Percentiles rank a stretch among this genome's conserved stretches.
These are phyloP conservation scores for Coregonus suidteri DNA, from an alignment of 2,797 vertebrate genomes.

Conservation along the genomic window DNA sequence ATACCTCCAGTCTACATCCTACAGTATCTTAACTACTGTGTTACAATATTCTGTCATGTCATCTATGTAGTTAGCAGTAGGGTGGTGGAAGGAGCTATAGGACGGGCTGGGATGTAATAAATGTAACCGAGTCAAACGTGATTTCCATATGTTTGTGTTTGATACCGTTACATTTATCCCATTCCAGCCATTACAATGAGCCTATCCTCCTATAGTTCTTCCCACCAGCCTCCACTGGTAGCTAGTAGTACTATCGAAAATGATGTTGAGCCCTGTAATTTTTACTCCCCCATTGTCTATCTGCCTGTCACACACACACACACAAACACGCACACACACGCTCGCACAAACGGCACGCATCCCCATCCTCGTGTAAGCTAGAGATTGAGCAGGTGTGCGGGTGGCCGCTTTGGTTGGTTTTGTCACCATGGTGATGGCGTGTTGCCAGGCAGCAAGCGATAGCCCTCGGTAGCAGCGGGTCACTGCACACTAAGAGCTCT, in stretches of 20 bases:
- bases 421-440: constrained; percentile 27
- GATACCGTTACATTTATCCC: too few species aligned
- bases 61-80: not conserved
- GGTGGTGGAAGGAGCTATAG: not conserved
- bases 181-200: too few species aligned
- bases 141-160: too few species aligned
- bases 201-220: too few species aligned
- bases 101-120: too few species aligned
- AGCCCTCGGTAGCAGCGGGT: constrained; percentile 25
- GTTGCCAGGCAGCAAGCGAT: constrained; percentile 40
- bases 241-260: too few species aligned
- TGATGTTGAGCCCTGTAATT: too few species aligned
- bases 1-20: not conserved
- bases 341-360: not conserved
- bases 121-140: too few species aligned
- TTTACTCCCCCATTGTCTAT: not conserved
- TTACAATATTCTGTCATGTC: too few species aligned
- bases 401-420: constrained; percentile 53
- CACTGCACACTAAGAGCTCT: constrained; percentile 6
- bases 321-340: not conserved
- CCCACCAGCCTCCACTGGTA: too few species aligned
- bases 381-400: not conserved
- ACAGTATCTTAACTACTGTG: not conserved
- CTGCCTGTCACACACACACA: not conserved
- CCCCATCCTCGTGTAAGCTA: not conserved